Base-by-base conservation (phyloP, 2,113 vertebrate species). In the Panthera tigris region DNA sequence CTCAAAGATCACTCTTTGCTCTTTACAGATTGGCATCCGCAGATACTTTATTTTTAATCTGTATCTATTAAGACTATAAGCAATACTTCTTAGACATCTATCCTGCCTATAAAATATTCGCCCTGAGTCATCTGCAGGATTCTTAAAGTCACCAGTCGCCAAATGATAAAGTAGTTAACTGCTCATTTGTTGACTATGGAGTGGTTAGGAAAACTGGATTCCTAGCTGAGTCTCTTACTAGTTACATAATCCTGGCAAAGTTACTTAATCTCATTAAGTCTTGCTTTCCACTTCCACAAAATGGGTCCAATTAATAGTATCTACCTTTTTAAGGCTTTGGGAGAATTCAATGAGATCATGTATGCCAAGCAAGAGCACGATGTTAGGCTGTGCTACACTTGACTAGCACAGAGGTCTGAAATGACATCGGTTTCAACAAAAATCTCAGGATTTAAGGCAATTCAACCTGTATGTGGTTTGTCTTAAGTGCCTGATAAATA, bases 211-310 rank as follows among this genome's bases (percentile, higher is more conserved):
- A 69, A 79, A 76, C 18, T 50, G 41, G 21, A 50, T 73, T 78
- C 65, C n/a, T 61, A 65, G 1, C 84, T 94, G 50, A 61, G 45
- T 33, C 33, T 78, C 33, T 94, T 82, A 81, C 55, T 45, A 39
- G 50, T 41, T 36, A 50, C 31, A 91, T 50, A 79, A 83, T 91
- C n/a, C 63, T n/a, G 16, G 48, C 19, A 63, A 84, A 61, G 10
- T 76, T 45, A 65, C 21, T 78, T 69, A 71, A 69, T 89, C 55
- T 73, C 78, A 50, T 48, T n/a, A 83, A 41, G 10, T 68, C 65
- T 91, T 61, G 11, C 63, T 94, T 94, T 63, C 19, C 68, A 91
- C 89, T 96, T 52, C 79, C 13, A 48, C 16, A 88, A 94, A 96
- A 89, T 23, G 31, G 48, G 23, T 23, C 78, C 69, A 45, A 71